Percentiles rank a stretch among this genome's conserved stretches.
Conservation (phyloP, 2,888 invertebrate species). For the Trissolcus brochymenae region DNA sequence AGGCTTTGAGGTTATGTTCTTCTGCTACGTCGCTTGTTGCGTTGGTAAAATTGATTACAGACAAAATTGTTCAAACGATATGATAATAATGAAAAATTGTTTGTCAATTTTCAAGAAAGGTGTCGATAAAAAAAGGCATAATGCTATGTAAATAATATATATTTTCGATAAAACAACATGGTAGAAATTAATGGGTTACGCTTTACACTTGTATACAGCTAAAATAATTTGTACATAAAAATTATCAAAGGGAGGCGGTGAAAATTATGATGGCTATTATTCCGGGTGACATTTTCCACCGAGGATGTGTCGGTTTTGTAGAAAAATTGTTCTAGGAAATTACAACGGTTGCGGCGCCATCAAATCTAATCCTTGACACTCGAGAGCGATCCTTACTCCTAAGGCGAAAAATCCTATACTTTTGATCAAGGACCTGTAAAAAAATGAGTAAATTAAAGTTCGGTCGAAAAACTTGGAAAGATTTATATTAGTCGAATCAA, state of each 20-base stretch:
- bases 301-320: no score
- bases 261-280: no score
- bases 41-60: constrained; percentile 1
- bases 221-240: neutral
- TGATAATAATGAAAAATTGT: neutral
- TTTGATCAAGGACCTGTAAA: constrained; percentile 87
- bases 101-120: neutral
- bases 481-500: neutral
- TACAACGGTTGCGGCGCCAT: constrained; percentile 78
- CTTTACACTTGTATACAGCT: constrained; percentile 1
- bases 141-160: constrained; percentile 14
- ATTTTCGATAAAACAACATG: constrained; percentile 1
- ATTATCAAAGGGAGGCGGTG: no score
- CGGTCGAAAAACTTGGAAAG: no score
- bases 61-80: no score
- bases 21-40: constrained; percentile 7
- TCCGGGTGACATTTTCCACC: no score
- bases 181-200: neutral
- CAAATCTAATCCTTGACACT: constrained; percentile 85
- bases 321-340: no score
- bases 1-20: constrained; percentile 13
- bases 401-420: constrained; percentile 87
- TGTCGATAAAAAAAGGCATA: neutral
- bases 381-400: constrained; percentile 87
- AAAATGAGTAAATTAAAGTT: neutral